A percentile compares a stretch with the other conserved stretches of the same genome.
Conservation (phyloP, 2,888 invertebrate species). For the Melinopterus prodromus region DNA sequence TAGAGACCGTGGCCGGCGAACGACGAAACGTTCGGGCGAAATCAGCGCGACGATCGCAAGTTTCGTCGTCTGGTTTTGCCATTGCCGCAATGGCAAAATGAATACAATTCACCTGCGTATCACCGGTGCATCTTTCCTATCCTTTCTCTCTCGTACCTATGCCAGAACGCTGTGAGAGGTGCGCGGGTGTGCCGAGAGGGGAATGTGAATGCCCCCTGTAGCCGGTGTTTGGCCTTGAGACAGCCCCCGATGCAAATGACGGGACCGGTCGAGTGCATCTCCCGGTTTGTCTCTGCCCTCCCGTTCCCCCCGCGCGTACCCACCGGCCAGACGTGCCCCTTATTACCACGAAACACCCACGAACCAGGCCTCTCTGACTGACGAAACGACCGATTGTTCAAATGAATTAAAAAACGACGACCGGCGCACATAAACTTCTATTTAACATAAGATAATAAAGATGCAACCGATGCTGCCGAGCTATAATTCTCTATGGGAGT, state of each 20-base stretch:
- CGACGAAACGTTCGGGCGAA: not conserved
- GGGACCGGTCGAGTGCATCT: constrained; percentile 46
- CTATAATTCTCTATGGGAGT: not conserved
- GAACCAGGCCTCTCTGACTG: constrained; percentile 17
- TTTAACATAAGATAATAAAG: not conserved
- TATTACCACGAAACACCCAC: constrained; percentile 22
- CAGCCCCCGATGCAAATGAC: constrained; percentile 47
- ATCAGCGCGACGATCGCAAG: not conserved
- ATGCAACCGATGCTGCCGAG: not conserved
- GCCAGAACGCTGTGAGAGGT: not conserved
- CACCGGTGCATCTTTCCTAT: not conserved
- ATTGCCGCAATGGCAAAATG: constrained; percentile 27
- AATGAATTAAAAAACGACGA: not conserved
- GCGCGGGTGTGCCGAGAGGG: constrained; percentile 35
- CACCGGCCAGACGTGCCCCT: constrained; percentile 10
- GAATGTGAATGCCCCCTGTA: constrained; percentile 46
- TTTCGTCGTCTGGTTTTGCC: not conserved
- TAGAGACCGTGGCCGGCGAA: not conserved
- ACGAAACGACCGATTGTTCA: not conserved
- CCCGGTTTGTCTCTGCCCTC: constrained; percentile 39
- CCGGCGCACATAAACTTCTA: not conserved
- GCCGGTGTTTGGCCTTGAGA: constrained; percentile 47
- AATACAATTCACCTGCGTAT: constrained; percentile 26
- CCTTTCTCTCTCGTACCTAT: not conserved
- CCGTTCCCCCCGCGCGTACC: constrained; percentile 23